Percentiles rank a stretch among this genome's conserved stretches.
Evolutionary conservation across 2,113 vertebrate species (phyloP).

Genomic region (Myodes glareolus): DNA sequence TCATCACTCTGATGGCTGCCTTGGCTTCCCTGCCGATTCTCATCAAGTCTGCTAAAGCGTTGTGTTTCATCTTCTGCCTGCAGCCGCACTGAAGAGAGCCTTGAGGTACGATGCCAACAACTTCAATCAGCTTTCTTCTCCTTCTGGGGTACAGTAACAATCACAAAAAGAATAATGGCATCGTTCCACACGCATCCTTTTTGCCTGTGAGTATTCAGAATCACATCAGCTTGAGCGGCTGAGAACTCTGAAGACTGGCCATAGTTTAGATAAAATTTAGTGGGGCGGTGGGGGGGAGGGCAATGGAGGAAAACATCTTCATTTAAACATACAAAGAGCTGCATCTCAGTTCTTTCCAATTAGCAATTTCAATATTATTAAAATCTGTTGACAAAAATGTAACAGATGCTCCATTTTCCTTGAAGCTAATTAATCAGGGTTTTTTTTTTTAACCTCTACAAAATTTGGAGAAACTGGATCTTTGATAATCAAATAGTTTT

Average conservation of each 20-base stretch:
- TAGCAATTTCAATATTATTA: slow-evolving; percentile 76
- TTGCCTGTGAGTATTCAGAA: slow-evolving; percentile 56
- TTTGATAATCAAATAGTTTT: slow-evolving; percentile 76
- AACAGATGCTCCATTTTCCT: slow-evolving; percentile 83
- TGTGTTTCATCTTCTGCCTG: slow-evolving; percentile 7
- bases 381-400: slow-evolving; percentile 81
- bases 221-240: slow-evolving; percentile 61
- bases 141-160: slow-evolving; percentile 30
- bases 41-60: not conserved
- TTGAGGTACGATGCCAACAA: not conserved
- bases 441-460: slow-evolving; percentile 73
- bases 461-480: slow-evolving; percentile 73
- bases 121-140: not conserved
- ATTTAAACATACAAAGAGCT: slow-evolving; percentile 73
- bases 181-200: slow-evolving; percentile 43
- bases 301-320: slow-evolving; percentile 59
- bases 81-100: not conserved
- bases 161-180: not conserved
- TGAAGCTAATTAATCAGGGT: slow-evolving; percentile 81
- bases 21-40: not conserved
- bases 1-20: not conserved
- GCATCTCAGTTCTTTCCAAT: slow-evolving; percentile 47
- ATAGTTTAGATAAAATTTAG: slow-evolving; percentile 62
- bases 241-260: slow-evolving; percentile 63
- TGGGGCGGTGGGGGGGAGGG: not conserved